These are phyloP conservation scores for Sphenopsis melanotis DNA, from an alignment of 2,797 vertebrate species.

Conservation along the genomic window DNA sequence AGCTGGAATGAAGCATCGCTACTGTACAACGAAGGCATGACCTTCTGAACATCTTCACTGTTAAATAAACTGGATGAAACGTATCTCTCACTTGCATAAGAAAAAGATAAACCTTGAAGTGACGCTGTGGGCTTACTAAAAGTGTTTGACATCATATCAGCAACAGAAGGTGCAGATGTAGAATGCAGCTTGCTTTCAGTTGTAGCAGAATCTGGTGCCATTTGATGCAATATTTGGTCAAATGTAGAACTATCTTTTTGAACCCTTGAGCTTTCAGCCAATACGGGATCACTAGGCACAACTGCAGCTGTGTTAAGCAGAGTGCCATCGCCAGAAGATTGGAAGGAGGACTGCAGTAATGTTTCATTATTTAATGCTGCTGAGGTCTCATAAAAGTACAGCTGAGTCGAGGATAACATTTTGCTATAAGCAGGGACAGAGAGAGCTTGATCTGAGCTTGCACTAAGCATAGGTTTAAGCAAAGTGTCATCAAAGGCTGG, in stretches of 20 bases:
- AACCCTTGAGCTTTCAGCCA: slow-evolving; percentile 66
- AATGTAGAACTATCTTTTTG: slow-evolving; percentile 69
- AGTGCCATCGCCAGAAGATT: slow-evolving; percentile 60
- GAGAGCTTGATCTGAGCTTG: slow-evolving; percentile 66
- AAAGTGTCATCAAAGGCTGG: slow-evolving; percentile 66
- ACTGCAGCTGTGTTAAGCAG: slow-evolving; percentile 64
- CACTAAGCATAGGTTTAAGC: slow-evolving; percentile 69
- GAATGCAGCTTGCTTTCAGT: slow-evolving; percentile 59
- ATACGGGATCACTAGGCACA: slow-evolving; percentile 59
- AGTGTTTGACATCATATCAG: slow-evolving; percentile 41
- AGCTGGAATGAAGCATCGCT: slow-evolving; percentile 63
- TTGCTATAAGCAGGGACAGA: slow-evolving; percentile 74
- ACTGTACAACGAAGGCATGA: slow-evolving; percentile 56
- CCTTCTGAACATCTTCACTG: slow-evolving; percentile 66
- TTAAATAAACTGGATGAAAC: slow-evolving; percentile 63
- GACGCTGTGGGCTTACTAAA: slow-evolving; percentile 53
- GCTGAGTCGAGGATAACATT: slow-evolving; percentile 68
- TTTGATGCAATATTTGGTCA: slow-evolving; percentile 60
- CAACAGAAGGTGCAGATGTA: slow-evolving; percentile 44
- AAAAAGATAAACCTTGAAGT: slow-evolving; percentile 65
- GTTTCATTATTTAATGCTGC: slow-evolving; percentile 70
- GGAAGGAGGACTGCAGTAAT: slow-evolving; percentile 70
- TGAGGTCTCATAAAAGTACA: slow-evolving; percentile 61
- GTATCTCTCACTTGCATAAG: slow-evolving; percentile 64
- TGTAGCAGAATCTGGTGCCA: slow-evolving; percentile 59